Evolutionary conservation across 1,140 invertebrate genomes (phyloP).

Genomic region (Drosophila kepulauana): DNA sequence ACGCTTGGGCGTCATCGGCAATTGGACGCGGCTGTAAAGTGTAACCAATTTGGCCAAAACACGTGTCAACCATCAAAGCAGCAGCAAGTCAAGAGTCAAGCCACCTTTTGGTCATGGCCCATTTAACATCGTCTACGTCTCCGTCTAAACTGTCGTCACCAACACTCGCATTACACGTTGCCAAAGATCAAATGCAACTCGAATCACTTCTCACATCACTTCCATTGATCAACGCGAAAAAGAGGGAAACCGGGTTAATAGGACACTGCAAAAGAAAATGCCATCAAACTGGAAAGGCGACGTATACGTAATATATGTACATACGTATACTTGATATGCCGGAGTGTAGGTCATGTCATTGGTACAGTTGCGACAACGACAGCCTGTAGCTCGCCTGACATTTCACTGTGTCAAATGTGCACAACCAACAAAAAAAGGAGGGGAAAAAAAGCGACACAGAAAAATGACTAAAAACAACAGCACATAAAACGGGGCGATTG

Average conservation of each 20-base stretch:
- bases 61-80: slow-evolving; percentile 30
- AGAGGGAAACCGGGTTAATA: slow-evolving; percentile 37
- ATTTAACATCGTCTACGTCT: slow-evolving; percentile 16
- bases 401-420: not conserved
- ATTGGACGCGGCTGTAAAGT: slow-evolving; percentile 56
- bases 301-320: slow-evolving; percentile 15
- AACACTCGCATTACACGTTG: slow-evolving; percentile 18
- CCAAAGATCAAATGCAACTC: slow-evolving; percentile 11
- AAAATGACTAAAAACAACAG: not conserved
- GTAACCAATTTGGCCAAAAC: slow-evolving; percentile 61
- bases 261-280: slow-evolving; percentile 17
- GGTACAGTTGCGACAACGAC: slow-evolving; percentile 25
- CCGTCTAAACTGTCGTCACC: slow-evolving; percentile 3
- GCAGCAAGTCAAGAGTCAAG: not conserved
- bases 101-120: slow-evolving; percentile 7
- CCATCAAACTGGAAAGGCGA: slow-evolving; percentile 21
- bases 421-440: slow-evolving; percentile 3
- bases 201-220: slow-evolving; percentile 10
- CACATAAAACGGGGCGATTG: too few relatives aligned
- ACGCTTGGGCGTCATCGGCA: slow-evolving; percentile 44
- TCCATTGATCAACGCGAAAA: slow-evolving; percentile 43
- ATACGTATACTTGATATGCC: not conserved
- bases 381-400: slow-evolving; percentile 21
- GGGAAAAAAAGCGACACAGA: not conserved
- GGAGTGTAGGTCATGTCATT: slow-evolving; percentile 50